Percentiles rank a stretch among this genome's conserved stretches.
Conservation (phyloP, 2,113 vertebrate species). For the Tachysurus fulvidraco region DNA sequence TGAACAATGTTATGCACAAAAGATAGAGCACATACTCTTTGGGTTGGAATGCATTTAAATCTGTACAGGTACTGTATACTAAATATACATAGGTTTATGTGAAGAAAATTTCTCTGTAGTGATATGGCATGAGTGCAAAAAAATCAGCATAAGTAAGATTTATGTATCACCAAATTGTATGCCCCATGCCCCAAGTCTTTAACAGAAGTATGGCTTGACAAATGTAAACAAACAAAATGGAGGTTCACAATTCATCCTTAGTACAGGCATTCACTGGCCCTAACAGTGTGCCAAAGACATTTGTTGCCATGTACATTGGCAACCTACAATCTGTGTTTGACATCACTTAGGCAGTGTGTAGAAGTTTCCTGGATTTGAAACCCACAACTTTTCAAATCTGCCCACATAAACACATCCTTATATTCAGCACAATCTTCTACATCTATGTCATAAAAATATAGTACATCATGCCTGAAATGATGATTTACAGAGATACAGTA, state of each 20-base stretch:
- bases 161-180: neutral
- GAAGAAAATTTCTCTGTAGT: neutral
- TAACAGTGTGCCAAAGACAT: neutral
- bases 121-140: conserved; percentile 28
- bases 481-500: conserved; percentile 36
- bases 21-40: neutral
- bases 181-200: neutral
- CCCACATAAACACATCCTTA: neutral
- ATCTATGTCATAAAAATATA: conserved; percentile 14
- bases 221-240: conserved; percentile 49
- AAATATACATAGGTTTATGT: neutral
- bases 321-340: neutral
- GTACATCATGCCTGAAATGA: conserved; percentile 38
- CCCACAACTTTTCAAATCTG: neutral
- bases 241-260: neutral
- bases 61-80: neutral
- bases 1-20: neutral
- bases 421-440: neutral
- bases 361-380: neutral
- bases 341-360: conserved; percentile 1
- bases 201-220: conserved; percentile 41
- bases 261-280: neutral
- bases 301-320: neutral
- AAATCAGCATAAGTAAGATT: neutral
- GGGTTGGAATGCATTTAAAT: neutral